Conservation (phyloP, 2,113 vertebrate species). For the Sarotherodon lohbergeri region DNA sequence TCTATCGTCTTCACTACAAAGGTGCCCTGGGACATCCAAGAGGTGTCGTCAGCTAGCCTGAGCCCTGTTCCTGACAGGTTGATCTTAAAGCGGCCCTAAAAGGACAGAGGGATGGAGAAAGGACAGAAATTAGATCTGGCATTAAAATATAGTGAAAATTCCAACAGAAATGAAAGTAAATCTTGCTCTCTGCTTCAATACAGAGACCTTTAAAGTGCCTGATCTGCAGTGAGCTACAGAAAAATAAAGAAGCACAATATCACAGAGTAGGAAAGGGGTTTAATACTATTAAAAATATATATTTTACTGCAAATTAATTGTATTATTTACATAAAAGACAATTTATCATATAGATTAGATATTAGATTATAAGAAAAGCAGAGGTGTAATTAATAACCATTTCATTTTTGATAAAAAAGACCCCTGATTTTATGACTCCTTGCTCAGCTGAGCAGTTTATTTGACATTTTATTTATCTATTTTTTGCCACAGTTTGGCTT, state of each 20-base stretch:
- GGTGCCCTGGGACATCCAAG: conserved; percentile 90
- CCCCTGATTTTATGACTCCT: not conserved
- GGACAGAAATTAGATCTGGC: not conserved
- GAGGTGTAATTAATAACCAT: not conserved
- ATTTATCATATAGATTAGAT: not conserved
- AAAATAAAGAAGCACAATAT: not conserved
- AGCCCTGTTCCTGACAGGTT: conserved; percentile 90
- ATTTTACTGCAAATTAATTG: not conserved
- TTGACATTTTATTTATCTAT: not conserved
- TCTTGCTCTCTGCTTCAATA: not conserved
- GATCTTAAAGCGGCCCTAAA: conserved; percentile 88
- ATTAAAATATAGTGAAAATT: not conserved
- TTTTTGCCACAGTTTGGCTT: not conserved
- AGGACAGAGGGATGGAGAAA: not conserved
- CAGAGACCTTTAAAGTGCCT: not conserved
- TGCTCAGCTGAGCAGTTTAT: not conserved
- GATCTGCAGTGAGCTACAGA: not conserved
- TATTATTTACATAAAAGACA: not conserved
- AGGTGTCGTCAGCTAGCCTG: conserved; percentile 73
- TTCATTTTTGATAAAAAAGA: not conserved
- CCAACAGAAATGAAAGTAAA: not conserved
- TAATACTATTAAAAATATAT: not conserved
- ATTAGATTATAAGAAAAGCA: not conserved
- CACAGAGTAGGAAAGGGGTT: not conserved
- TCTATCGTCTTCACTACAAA: conserved; percentile 84